Evolutionary conservation across 92 coral and sea anemone genomes (phyloP).

Genomic region (Paramuricea clavata): DNA sequence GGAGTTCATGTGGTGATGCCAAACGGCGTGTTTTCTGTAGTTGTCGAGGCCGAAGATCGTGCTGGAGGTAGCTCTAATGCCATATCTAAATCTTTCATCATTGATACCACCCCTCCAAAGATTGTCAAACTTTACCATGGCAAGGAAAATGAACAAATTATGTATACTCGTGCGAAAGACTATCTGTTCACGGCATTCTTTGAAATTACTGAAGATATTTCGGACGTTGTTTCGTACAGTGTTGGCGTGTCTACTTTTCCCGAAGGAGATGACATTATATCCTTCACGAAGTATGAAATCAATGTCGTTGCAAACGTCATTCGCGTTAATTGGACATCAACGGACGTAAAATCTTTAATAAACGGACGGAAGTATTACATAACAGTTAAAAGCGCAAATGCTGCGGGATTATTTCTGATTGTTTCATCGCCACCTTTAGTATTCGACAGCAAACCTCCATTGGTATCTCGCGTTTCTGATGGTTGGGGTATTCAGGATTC

Average conservation of each 20-base stretch:
- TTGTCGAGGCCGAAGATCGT: constrained; percentile 84
- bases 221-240: constrained; percentile 77
- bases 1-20: constrained; percentile 80
- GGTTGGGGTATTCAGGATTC: constrained; percentile 94
- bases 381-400: constrained; percentile 80
- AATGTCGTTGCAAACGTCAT: constrained; percentile 53
- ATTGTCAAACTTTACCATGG: constrained; percentile 79
- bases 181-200: constrained; percentile 73
- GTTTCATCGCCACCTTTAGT: constrained; percentile 78
- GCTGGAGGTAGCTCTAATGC: constrained; percentile 80
- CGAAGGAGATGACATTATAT: constrained; percentile 85
- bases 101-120: constrained; percentile 85
- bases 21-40: constrained; percentile 90
- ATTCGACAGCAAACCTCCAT: constrained; percentile 83
- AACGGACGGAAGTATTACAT: constrained; percentile 84
- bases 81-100: constrained; percentile 77
- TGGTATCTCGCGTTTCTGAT: constrained; percentile 75
- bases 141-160: constrained; percentile 52
- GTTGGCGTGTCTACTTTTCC: constrained; percentile 89
- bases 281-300: constrained; percentile 46
- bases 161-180: constrained; percentile 42
- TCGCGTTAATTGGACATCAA: constrained; percentile 87
- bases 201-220: constrained; percentile 83
- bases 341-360: constrained; percentile 34
- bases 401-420: constrained; percentile 81